Base-by-base conservation (phyloP, 2,797 vertebrate genomes). In the Chaetodon trifasciatus region DNA sequence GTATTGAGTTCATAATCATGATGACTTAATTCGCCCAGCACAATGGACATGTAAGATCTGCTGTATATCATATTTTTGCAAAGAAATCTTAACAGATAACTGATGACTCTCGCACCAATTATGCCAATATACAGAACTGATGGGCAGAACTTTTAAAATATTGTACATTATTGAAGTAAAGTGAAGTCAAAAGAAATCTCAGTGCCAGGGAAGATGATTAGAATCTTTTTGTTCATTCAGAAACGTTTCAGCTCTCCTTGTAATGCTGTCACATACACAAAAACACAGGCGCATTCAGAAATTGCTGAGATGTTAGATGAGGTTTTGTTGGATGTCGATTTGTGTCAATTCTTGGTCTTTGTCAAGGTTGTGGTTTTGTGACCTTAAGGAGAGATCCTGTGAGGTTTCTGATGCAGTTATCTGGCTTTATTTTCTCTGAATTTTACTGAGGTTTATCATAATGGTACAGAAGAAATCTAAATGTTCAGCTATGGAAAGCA, bases 1-100 rank as follows among this genome's bases (percentile, higher is more conserved):
- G 35, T 8, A 58, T 21, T 57, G 46, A 73, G 64, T 67, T 84
- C 47, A 28, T 8, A 68, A 62, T 67, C 58, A 28, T 44, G 76
- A 78, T 53, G 32, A 39, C 23, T 78, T 55, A 15, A 57, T 72
- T 61, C 47, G 6, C 24, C 19, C 35, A 4, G 15, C 49, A 50
- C n/a, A 57, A 13, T 55, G 23, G 64, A 47, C 47, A 35, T 2
- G 3, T 24, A 23, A 13, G 19, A 17, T 49, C 13, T 66, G 32
- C 23, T 28, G 6, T 2, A 24, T 2, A 3, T 55, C 16, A 37
- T 35, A 16, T 47, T n/a, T 37, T 42, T 50, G 10, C 15, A 57
- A 2, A 32, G n/a, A 35, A 46, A 35, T 35, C 10, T 15, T 39
- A 40, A 17, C 11, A 32, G 16, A 49, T 1, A 46, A 8, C 17